Conservation (phyloP, 2,113 vertebrate species). For the Acanthochromis polyacanthus region DNA sequence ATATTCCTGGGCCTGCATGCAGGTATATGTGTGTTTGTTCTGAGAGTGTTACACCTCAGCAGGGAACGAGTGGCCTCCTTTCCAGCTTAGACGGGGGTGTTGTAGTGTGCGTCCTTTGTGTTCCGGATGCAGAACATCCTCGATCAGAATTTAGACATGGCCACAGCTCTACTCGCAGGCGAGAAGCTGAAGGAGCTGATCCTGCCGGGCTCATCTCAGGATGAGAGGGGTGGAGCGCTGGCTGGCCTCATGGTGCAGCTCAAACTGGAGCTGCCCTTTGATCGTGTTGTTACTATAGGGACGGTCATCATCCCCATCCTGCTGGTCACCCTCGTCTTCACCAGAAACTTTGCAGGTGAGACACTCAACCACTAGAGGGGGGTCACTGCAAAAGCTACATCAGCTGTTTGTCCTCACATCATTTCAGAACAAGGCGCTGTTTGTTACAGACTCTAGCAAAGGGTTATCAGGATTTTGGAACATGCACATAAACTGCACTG, state of each 20-base stretch:
- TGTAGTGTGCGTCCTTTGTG: constrained; percentile 28
- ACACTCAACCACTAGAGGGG: constrained; percentile 43
- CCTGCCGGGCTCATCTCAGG: constrained; percentile 94
- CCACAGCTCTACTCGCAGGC: constrained; percentile 96
- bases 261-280: constrained; percentile 97
- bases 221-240: constrained; percentile 92
- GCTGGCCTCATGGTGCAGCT: constrained; percentile 95
- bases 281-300: constrained; percentile 97
- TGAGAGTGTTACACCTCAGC: constrained; percentile 38
- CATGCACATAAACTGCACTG: neutral
- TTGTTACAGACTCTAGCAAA: neutral
- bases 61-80: constrained; percentile 36
- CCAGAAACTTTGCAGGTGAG: constrained; percentile 99
- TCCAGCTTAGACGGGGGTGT: constrained; percentile 47
- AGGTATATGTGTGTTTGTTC: constrained; percentile 4
- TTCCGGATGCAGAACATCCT: constrained; percentile 96
- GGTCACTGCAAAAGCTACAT: neutral
- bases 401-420: neutral
- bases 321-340: constrained; percentile 97
- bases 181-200: constrained; percentile 99
- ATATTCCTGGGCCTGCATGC: constrained; percentile 8
- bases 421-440: neutral
- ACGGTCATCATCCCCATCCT: constrained; percentile 98
- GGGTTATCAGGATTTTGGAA: neutral
- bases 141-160: constrained; percentile 99